Conservation (phyloP, 2,888 invertebrate genomes). For the Pristionchus arcanus region DNA sequence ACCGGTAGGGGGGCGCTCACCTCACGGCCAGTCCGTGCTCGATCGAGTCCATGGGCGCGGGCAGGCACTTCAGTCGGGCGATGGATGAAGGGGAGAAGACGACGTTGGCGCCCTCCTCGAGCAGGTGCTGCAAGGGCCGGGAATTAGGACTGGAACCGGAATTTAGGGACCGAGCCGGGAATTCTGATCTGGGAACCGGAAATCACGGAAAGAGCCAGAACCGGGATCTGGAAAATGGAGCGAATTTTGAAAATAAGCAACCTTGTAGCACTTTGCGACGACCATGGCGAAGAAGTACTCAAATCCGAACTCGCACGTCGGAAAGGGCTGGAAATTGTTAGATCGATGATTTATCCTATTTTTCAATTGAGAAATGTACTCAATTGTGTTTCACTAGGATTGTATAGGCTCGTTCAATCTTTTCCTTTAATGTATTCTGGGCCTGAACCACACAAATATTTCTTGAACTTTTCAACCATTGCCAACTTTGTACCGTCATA, state of each 20-base stretch:
- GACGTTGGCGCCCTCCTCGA: conserved; percentile 75
- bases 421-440: too few species aligned
- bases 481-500: too few species aligned
- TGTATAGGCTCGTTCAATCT: too few species aligned
- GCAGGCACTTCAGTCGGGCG: conserved; percentile 69
- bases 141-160: too few species aligned
- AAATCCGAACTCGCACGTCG: conserved; percentile 78
- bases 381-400: too few species aligned
- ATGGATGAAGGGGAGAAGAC: conserved; percentile 73
- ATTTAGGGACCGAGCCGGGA: too few species aligned
- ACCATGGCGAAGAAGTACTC: conserved; percentile 79
- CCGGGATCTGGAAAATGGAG: background rate
- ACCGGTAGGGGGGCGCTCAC: background rate
- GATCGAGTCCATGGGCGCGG: conserved; percentile 75
- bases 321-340: conserved; percentile 67
- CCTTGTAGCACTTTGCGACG: conserved; percentile 77
- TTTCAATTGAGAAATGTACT: too few species aligned
- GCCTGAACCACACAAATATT: too few species aligned
- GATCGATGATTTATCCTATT: too few species aligned
- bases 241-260: conserved; percentile 14
- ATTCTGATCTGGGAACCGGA: too few species aligned
- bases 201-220: too few species aligned
- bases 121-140: conserved; percentile 71
- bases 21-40: conserved; percentile 72
- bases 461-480: too few species aligned